Conservation (phyloP, 2,113 vertebrate genomes). For the Leptodactylus fuscus region DNA sequence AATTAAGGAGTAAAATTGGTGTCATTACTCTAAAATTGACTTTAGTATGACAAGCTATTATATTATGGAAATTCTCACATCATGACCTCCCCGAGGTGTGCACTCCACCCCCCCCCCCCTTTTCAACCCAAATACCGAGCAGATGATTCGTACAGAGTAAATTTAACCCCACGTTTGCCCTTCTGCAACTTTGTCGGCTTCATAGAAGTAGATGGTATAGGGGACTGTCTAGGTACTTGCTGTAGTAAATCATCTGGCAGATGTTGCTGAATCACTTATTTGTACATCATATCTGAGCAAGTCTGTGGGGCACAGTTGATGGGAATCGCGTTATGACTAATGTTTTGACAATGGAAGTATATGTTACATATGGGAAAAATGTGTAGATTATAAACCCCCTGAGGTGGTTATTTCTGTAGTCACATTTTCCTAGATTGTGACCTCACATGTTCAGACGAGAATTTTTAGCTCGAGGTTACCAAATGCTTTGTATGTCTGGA, state of each 20-base stretch:
- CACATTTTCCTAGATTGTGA: background rate
- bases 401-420: background rate
- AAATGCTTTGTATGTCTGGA: background rate
- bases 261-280: constrained; percentile 40
- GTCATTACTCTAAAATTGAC: background rate
- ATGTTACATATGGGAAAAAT: background rate
- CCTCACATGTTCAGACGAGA: background rate
- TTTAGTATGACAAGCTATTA: background rate
- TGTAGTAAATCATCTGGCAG: background rate
- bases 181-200: background rate
- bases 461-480: background rate
- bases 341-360: background rate
- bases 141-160: constrained; percentile 6
- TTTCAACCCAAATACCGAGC: constrained; percentile 3
- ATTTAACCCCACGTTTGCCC: constrained; percentile 30
- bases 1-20: constrained; percentile 3
- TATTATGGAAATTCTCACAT: background rate
- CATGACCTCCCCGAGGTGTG: background rate
- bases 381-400: background rate
- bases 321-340: background rate
- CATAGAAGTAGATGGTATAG: constrained; percentile 4
- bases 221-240: background rate
- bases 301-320: background rate
- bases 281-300: background rate
- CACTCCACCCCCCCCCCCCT: too few relatives aligned